A percentile compares a stretch with the other conserved stretches of the same genome.
phyloP scores from a whole-genome alignment of 2,113 vertebrate species.

The Mustela nigripes region DNA sequence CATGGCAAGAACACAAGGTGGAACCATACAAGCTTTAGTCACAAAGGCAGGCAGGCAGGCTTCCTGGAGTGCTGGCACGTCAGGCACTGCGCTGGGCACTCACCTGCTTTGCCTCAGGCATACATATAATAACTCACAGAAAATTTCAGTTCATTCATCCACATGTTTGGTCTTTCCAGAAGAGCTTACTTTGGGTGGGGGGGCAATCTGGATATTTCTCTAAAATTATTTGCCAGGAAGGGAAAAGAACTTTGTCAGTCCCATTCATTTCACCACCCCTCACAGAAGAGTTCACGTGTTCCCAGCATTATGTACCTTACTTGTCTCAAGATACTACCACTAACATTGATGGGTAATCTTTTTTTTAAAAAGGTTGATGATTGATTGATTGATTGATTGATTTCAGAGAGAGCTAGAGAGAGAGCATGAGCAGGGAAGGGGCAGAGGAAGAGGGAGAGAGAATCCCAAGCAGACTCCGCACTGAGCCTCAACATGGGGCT shows the following conservation, averaged over 20 bases:
- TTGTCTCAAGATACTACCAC: background rate
- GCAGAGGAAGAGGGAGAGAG: background rate
- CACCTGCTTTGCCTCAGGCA: background rate
- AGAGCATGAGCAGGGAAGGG: background rate
- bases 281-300: background rate
- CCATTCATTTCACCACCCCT: background rate
- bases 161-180: background rate
- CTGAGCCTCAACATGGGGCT: background rate
- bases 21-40: rapidly evolving
- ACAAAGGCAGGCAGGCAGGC: rapidly evolving
- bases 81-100: background rate
- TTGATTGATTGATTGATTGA: too few species aligned
- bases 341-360: too few species aligned
- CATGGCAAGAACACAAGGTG: background rate
- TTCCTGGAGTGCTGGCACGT: background rate
- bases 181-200: background rate
- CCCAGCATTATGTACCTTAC: background rate
- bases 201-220: background rate
- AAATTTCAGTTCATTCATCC: background rate
- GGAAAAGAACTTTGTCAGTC: background rate
- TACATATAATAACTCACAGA: background rate
- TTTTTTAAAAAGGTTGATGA: too few species aligned
- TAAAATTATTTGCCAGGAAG: background rate
- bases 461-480: background rate
- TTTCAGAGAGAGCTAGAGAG: background rate